Base-by-base conservation (phyloP, 2,888 invertebrate species). In the Ennomos quercinarius region DNA sequence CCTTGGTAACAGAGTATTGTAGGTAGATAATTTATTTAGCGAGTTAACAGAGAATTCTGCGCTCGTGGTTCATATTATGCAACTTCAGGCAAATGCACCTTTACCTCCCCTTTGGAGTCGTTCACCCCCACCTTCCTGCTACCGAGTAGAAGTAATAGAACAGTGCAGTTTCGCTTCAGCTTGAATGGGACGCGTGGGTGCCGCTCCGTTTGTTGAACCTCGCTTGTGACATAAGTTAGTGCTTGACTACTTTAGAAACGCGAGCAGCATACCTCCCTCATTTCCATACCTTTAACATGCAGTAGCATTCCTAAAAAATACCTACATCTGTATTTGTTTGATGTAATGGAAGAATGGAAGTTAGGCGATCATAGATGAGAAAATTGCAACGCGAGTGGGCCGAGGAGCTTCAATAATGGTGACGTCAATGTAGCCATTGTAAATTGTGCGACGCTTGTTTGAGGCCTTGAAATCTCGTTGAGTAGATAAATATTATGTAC, bases 51-150 rank as follows among this genome's bases (percentile, higher is more conserved):
- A 60, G 63, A 73, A 71, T 60, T 77, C 58, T 72, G 75, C 78
- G 85, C 83, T 86, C 81, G 78, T 78, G 69, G 81, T 74, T 79
- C 83, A 80, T 80, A 83, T 87, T 85, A 83, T 84, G 84, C 83
- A 85, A 82, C 77, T 72, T 67, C 68, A 67, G 77, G 78, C 75
- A 77, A 81, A 76, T 82, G 81, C 81, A 81, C 80, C 76, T 48
- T 42, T 72, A 67, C 77, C 76, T 77, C 77, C 81, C 75, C 38
- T 11, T 13, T 39, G 3, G 12, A 86, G 83, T 87, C 84, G 64
- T 87, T 88, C 80, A 87, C 74, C 83, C 69, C 68, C 17, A 68
- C 74, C 77, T 85, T 80, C 80, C 83, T 82, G 69, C 77, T 77
- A 72, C 71, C 63, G 68, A 69, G 56, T 64, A 61, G 67, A 27